Base-by-base conservation (phyloP, 2,888 invertebrate genomes). In the Tromatobia lineatoria region DNA sequence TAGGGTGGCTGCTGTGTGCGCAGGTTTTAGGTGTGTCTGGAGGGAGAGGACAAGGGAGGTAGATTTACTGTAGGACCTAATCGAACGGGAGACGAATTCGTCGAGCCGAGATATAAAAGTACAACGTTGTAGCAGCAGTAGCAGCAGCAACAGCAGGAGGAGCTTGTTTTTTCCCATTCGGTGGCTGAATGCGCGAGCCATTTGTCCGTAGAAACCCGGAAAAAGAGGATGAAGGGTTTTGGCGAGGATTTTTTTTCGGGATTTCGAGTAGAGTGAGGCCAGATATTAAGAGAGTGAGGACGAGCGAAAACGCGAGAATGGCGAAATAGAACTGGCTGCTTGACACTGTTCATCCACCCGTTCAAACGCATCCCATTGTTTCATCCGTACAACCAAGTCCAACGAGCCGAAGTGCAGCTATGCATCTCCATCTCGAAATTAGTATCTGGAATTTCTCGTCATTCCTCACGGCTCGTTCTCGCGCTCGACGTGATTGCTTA, bases 281-380 rank as follows among this genome's bases (percentile, higher is more conserved):
- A 38, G 38, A 8, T 38, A 66, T 38, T 59, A 18, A 71, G 15
- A 25, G 57, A 67, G 71, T 45, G 67, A 52, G 18, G 18, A 29
- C 42, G 42, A 20, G 54, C 11, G 73, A 52, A 74, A 78, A 74
- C 59, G 59, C 69, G 66, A 29, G 76, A 76, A 25, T 50, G 69
- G 38, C 34, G 64, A 61, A 75, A 79, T 50, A 57, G 61, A 52
- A 70, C 78, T 67, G 71, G 42, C 47, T 83, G 83, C 76, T 83
- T 83, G 83, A 83, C 83, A 83, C 80, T 83, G 83, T 47, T 71
- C 80, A 80, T 76, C 73, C 71, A 47, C 64, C 61, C 80, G 80
- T 78, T 84, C 80, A 81, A 83, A 84, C 78, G 77, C 84, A 76
- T 38, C 38, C 59, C 47, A 73, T 84, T 81, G 80, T 83, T 84